These are phyloP conservation scores for Elanus axillaris DNA, from an alignment of 2,113 vertebrate species.

Conservation along the genomic window DNA sequence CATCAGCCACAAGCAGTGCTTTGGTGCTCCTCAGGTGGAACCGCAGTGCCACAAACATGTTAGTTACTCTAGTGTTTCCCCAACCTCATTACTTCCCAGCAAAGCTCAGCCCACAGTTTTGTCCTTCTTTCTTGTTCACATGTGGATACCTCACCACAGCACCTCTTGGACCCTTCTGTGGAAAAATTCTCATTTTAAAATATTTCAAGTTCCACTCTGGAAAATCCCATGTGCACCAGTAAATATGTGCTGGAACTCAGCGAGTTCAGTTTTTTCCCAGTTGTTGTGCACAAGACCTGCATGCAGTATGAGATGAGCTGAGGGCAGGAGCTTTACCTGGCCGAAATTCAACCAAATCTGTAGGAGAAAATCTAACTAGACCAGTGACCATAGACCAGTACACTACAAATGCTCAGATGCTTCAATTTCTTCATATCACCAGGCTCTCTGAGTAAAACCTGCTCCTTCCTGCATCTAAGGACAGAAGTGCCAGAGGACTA, in stretches of 20 bases:
- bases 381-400: background rate
- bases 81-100: background rate
- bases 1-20: background rate
- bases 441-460: background rate
- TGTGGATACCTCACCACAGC: background rate
- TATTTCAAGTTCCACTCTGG: background rate
- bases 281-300: background rate
- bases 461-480: background rate
- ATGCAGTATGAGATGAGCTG: background rate
- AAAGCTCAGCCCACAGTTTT: background rate
- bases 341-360: background rate
- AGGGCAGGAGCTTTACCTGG: background rate
- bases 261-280: background rate
- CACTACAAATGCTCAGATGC: background rate
- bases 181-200: background rate
- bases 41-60: accelerated
- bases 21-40: background rate
- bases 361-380: background rate
- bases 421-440: background rate
- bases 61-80: background rate
- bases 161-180: background rate
- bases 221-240: background rate
- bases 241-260: background rate
- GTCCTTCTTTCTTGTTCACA: background rate
- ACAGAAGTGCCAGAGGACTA: background rate